phyloP scores from a whole-genome alignment of 1,140 invertebrate genomes.

The Oncopodura yosiiana region DNA sequence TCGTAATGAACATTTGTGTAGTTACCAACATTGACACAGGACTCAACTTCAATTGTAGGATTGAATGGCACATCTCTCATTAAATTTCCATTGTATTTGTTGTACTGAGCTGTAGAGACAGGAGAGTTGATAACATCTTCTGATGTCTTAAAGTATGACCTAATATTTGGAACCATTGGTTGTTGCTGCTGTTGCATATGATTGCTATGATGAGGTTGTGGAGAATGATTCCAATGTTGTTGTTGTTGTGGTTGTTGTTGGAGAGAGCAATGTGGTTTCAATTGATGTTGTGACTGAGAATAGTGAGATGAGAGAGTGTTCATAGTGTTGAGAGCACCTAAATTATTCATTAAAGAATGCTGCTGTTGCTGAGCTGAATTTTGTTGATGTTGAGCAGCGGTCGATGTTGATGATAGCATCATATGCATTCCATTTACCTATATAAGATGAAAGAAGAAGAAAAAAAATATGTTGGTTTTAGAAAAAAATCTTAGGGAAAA shows the following conservation, averaged over 20 bases:
- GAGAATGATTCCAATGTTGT: constrained; percentile 23
- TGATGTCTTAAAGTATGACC: constrained; percentile 25
- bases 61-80: constrained; percentile 48
- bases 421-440: not conserved
- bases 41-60: constrained; percentile 49
- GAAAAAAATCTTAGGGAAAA: too few relatives aligned
- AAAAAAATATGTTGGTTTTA: not conserved
- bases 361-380: constrained; percentile 8
- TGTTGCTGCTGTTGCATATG: constrained; percentile 12
- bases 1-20: constrained; percentile 56
- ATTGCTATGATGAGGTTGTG: not conserved
- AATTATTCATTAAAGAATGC: constrained; percentile 21
- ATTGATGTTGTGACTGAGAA: constrained; percentile 15
- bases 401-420: constrained; percentile 19
- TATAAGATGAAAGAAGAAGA: not conserved
- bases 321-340: constrained; percentile 20
- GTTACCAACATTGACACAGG: constrained; percentile 51
- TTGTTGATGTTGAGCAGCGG: constrained; percentile 11
- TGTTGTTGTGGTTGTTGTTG: constrained; percentile 31
- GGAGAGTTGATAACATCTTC: constrained; percentile 11
- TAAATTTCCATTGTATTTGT: constrained; percentile 41
- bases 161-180: constrained; percentile 17
- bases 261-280: constrained; percentile 18
- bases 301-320: constrained; percentile 15
- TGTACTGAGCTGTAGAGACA: constrained; percentile 13